These are phyloP conservation scores for Achatina immaculata DNA, from an alignment of 1,140 invertebrate species.

Conservation along the genomic window DNA sequence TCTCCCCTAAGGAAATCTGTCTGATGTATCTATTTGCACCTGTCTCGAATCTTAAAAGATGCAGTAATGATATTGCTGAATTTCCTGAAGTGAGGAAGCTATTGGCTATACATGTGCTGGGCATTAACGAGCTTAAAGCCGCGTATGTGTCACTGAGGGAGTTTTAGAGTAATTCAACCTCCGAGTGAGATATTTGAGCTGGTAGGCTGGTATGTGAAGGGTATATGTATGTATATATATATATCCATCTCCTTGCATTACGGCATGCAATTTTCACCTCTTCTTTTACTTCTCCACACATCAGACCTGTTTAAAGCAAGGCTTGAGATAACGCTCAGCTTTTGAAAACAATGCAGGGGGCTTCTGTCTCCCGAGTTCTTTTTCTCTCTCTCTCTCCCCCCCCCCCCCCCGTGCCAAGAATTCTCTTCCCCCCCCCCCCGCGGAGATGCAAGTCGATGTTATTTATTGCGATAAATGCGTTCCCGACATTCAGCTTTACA, in stretches of 20 bases:
- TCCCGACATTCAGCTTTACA: not conserved
- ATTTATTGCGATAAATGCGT: not conserved
- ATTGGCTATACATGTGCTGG: not conserved
- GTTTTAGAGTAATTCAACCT: not conserved
- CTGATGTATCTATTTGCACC: conserved; percentile 8
- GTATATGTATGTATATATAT: too few species aligned
- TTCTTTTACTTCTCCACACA: too few species aligned
- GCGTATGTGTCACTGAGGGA: not conserved
- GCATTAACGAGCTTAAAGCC: not conserved
- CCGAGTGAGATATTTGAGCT: not conserved
- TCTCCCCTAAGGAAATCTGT: not conserved
- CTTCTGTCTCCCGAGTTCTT: too few species aligned
- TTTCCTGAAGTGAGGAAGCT: not conserved
- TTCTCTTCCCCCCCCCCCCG: too few species aligned
- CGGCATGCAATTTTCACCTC: not conserved
- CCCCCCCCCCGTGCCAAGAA: too few species aligned
- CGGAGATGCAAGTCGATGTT: too few species aligned
- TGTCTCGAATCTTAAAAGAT: not conserved
- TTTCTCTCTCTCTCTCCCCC: too few species aligned
- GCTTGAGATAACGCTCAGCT: too few species aligned
- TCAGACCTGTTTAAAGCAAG: too few species aligned
- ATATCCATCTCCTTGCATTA: not conserved
- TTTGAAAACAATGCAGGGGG: too few species aligned
- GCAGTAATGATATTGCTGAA: not conserved
- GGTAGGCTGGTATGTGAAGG: not conserved